Base-by-base conservation (phyloP, 2,797 vertebrate species). In the Malurus splendens region DNA sequence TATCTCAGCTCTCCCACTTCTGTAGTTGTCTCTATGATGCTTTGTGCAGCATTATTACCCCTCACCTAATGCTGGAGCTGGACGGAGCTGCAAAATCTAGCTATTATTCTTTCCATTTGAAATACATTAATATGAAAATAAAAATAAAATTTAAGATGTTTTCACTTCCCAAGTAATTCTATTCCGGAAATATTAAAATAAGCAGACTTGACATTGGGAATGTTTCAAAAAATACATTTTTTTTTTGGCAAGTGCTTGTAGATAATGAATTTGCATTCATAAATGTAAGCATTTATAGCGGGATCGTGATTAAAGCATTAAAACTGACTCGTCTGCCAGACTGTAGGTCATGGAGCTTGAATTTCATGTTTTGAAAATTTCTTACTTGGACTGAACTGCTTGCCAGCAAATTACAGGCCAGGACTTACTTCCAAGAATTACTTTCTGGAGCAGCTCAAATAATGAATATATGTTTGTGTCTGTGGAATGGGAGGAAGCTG, bases 1-100 rank as follows among this genome's bases (percentile, higher is more conserved):
- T 94, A 95, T 94, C 94, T 94, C 87, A 61, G 93, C 93, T 86
- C 82, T 89, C 15, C 2, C 87, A 74, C 87, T 93, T 94, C 83
- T 92, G 71, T 87, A 82, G 82, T 89, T 93, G 91, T 86, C 81
- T 95, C 86, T 94, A 4, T 82, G 89, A 93, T 65, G 92, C 89
- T 93, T 95, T 92, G 75, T 93, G 90, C 61, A 32, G 66, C 79
- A 82, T 91, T 94, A 83, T 93, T 93, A 84, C 81, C 75, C 56
- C 57, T 84, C 65, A 76, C 68, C 51, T 93, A 71, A 77, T 66
- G 28, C 68, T 91, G 79, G 78, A 77, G 61, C 85, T 85, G 81
- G 67, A 57, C 18, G 41, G 81, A 74, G 68, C 80, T 65, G 71
- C 67, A 92, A 90, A 92, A 92, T 70, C 75, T 80, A 65, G 83